A percentile compares a stretch with the other conserved stretches of the same genome.
These are phyloP conservation scores for Hylyphantes graminicola DNA, from an alignment of 1,140 invertebrate genomes.

Conservation along the genomic window DNA sequence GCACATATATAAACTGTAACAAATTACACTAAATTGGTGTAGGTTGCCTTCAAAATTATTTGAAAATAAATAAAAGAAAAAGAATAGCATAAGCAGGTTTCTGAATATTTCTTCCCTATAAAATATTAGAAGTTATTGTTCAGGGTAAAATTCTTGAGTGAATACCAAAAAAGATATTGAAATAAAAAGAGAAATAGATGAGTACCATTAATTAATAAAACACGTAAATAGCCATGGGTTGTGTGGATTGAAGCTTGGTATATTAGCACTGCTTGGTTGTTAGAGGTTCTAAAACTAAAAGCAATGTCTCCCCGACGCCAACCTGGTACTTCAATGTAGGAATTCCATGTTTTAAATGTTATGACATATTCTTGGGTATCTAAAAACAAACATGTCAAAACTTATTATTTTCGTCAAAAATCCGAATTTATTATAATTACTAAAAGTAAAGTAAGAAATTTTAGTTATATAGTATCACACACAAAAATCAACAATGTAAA, in stretches of 20 bases:
- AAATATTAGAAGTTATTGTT: too few relatives aligned
- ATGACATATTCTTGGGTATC: constrained; percentile 93
- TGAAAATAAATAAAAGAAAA: too few relatives aligned
- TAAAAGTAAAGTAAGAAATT: not conserved
- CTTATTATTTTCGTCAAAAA: not conserved
- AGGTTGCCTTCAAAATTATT: too few relatives aligned
- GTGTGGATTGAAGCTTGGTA: constrained; percentile 89
- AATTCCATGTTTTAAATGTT: constrained; percentile 91
- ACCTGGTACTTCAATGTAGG: constrained; percentile 89
- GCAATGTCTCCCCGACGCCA: constrained; percentile 92
- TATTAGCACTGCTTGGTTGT: constrained; percentile 85
- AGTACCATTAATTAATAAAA: constrained; percentile 81
- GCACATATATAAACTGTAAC: too few relatives aligned
- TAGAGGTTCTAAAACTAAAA: constrained; percentile 91
- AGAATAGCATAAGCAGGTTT: too few relatives aligned
- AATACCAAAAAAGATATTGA: too few relatives aligned
- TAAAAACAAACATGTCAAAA: constrained; percentile 67
- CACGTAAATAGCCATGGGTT: constrained; percentile 91
- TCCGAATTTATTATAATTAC: not conserved
- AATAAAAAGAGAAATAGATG: not conserved
- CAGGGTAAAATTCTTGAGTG: too few relatives aligned
- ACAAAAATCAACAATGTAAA: too few relatives aligned
- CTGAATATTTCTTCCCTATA: too few relatives aligned
- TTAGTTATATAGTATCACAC: too few relatives aligned
- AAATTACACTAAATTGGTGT: too few relatives aligned